Base-by-base conservation (phyloP, 2,113 vertebrate species). In the Sinocyclocheilus grahami region DNA sequence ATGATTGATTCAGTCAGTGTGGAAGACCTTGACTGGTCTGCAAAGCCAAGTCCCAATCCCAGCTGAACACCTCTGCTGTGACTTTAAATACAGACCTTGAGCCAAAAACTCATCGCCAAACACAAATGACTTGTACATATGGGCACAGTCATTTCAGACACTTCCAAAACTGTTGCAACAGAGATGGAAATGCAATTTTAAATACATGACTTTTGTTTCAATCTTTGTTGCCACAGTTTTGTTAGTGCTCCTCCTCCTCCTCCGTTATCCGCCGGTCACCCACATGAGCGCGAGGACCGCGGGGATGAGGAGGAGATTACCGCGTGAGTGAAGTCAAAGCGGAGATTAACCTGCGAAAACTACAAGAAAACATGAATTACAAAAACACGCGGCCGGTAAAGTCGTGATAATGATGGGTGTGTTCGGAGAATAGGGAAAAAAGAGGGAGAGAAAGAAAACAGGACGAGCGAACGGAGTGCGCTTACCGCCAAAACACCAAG, bases 211-310 rank as follows among this genome's bases (percentile, higher is more conserved):
- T 33, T 33, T 33, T 33, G 30, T 33, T 33, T 33, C 30, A 33
- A 33, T 33, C 30, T 33, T 33, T 33, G 30, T 33, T 33, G 30
- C 30, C 30, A 33, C 30, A 33, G 30, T 33, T 33, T 33, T 33
- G 30, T 33, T 33, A 33, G 30, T 33, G 30, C 30, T 53, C 48
- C 48, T 51, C 30, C 30, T 33, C 30, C 30, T 33, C 82, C 37
- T 77, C 65, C 77, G 75, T 77, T 77, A 77, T 42, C 84, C 82
- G 86, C 86, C 80, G 39, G 72, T 81, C 84, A 87, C 89, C 46
- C 83, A 87, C 90, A 87, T 77, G 75, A 86, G 77, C 87, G 90
- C 90, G 90, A 93, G 92, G 92, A 93, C 93, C 90, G 90, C 92
- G 88, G 88, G 55, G 63, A 92, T 91, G 90, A 83, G 89, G 84